Base-by-base conservation (phyloP, 2,888 invertebrate species). In the Cerastoderma edule region DNA sequence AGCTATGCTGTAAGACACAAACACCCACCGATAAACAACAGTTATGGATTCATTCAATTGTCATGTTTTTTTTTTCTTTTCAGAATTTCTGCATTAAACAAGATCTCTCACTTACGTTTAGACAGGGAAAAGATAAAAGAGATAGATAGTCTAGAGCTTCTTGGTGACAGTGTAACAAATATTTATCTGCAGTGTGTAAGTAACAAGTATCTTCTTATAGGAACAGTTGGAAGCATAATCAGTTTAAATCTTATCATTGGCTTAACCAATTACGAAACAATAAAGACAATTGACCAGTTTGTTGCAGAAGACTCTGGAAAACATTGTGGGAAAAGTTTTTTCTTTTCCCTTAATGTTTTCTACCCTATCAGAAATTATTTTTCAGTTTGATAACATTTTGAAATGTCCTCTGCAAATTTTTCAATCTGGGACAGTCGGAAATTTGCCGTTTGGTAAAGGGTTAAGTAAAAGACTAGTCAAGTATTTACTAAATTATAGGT, bases 121-220 rank as follows among this genome's bases (percentile, higher is more conserved):
- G 91, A 91, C 75, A 83, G 91, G 63, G 91, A 90, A 75, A 88
- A 85, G 50, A 89, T 91, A 53, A 78, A 77, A 19, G 73, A 88
- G 27, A 90, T 91, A 63, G 91, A 91, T 76, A 85, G 85, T 69
- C 73, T 90, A n/a, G 90, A 91, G 57, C 79, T 91, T 6, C 83
- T 91, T n/a, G 89, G 90, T 3, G 83, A 86, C 27, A 84, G 69
- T 28, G 88, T 91, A 10, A 89, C 88, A 33, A 89, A 91, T 80
- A 68, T 91, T 0, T 91, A 91, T 78, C 84, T 91, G 27, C 91
- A 91, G 64, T 72, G 77, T 70, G 89, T 89, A 80, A 68, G 75
- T 78, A 54, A 28, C 5, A 10, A 16, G 2, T 54, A 10, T 64
- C 46, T 24, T 2, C n/a, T 8, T n/a, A n/a, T 16, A 10, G 16